Evolutionary conservation across 1,140 invertebrate species (phyloP).

Genomic region (Ceratoteleas bidentatus): DNA sequence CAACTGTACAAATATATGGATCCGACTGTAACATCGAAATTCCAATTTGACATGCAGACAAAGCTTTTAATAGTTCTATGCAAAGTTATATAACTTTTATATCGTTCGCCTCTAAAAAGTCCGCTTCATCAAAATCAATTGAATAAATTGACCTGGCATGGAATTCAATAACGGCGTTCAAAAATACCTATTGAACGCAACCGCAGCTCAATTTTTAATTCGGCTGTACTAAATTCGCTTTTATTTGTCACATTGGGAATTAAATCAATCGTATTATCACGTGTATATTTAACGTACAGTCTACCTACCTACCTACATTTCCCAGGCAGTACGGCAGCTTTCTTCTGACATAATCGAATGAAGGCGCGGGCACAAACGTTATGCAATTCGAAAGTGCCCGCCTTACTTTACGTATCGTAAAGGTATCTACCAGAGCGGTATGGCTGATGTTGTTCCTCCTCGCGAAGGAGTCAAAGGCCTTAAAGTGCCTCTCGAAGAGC

Average conservation of each 20-base stretch:
- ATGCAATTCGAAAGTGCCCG: constrained; percentile 82
- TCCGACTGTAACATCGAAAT: no score
- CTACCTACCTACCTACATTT: constrained; percentile 73
- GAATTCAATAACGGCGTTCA: no score
- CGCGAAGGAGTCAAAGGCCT: constrained; percentile 63
- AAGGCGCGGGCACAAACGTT: constrained; percentile 79
- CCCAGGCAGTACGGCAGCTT: constrained; percentile 79
- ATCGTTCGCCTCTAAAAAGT: no score
- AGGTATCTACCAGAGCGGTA: constrained; percentile 66
- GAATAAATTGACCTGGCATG: constrained; percentile 1
- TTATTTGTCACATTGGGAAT: constrained; percentile 57
- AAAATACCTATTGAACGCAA: background rate
- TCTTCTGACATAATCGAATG: constrained; percentile 82
- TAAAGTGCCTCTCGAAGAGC: constrained; percentile 60
- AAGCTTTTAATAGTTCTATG: no score
- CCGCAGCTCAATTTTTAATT: constrained; percentile 10
- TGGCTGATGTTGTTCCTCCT: constrained; percentile 64
- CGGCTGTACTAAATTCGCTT: constrained; percentile 14
- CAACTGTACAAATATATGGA: no score
- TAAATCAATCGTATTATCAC: constrained; percentile 58
- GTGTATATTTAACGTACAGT: constrained; percentile 62
- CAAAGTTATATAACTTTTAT: no score
- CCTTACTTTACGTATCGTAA: constrained; percentile 79
- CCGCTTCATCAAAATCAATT: background rate
- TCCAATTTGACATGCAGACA: no score